Percentiles rank a stretch among this genome's conserved stretches.
phyloP scores from a whole-genome alignment of 2,797 vertebrate species.

The Enteromius thamalakanensis region DNA sequence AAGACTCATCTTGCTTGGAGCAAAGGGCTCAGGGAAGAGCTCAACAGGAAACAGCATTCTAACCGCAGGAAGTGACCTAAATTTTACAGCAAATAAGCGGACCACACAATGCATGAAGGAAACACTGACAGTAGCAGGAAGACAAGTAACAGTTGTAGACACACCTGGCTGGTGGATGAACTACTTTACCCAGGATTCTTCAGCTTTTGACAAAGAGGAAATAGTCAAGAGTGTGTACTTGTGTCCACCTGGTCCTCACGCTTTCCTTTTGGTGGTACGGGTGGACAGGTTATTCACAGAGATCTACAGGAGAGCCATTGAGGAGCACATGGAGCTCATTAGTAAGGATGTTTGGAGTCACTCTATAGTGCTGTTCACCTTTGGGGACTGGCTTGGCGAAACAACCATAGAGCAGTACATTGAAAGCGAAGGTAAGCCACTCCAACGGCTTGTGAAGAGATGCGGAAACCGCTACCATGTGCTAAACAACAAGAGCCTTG shows the following conservation, averaged over 20 bases:
- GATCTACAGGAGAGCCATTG: slow-evolving; percentile 60
- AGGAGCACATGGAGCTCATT: slow-evolving; percentile 72
- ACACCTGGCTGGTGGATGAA: slow-evolving; percentile 79
- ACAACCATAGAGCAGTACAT: slow-evolving; percentile 67
- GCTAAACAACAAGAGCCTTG: slow-evolving; percentile 67
- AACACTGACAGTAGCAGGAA: slow-evolving; percentile 59
- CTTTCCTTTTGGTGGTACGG: slow-evolving; percentile 74
- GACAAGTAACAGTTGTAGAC: slow-evolving; percentile 73
- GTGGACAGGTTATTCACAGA: slow-evolving; percentile 69
- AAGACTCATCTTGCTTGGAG: slow-evolving; percentile 73
- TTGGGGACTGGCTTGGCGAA: slow-evolving; percentile 72
- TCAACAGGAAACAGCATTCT: slow-evolving; percentile 71
- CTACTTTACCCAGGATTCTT: slow-evolving; percentile 64
- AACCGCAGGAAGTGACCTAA: slow-evolving; percentile 65
- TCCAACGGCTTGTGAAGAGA: slow-evolving; percentile 66
- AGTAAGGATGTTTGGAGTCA: slow-evolving; percentile 64
- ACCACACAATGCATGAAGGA: slow-evolving; percentile 63
- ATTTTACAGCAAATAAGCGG: slow-evolving; percentile 67
- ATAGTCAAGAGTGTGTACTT: slow-evolving; percentile 67
- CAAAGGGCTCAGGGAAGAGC: slow-evolving; percentile 74
- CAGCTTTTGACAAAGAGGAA: slow-evolving; percentile 70
- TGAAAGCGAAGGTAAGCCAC: slow-evolving; percentile 70
- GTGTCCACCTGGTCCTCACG: slow-evolving; percentile 74
- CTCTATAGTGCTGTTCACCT: slow-evolving; percentile 69
- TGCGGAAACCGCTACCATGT: slow-evolving; percentile 72